A percentile compares a stretch with the other conserved stretches of the same genome.
These are phyloP conservation scores for Hippocampus kuda DNA, from an alignment of 2,797 vertebrate genomes.

Conservation along the genomic window DNA sequence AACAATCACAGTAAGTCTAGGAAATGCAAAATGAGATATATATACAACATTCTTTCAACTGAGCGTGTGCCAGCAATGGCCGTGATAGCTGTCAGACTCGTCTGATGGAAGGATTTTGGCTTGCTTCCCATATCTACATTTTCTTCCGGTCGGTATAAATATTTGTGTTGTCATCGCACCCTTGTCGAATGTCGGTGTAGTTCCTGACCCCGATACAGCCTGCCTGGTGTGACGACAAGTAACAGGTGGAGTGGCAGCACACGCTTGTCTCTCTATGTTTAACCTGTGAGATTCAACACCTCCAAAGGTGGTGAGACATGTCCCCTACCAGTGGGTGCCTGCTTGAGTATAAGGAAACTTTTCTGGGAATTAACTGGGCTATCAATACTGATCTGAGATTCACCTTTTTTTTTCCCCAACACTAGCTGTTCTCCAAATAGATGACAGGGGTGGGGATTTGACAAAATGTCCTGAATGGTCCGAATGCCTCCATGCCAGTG, in stretches of 20 bases:
- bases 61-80: not conserved
- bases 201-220: conserved; percentile 19
- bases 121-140: not conserved
- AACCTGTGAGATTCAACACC: conserved; percentile 62
- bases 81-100: not conserved
- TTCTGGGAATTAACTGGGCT: conserved; percentile 36
- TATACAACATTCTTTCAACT: not conserved
- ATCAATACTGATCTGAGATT: not conserved
- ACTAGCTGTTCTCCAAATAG: not conserved
- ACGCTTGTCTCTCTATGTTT: conserved; percentile 61
- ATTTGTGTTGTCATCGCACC: not conserved
- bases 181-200: conserved; percentile 8
- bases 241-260: conserved; percentile 54
- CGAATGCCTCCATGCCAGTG: no score
- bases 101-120: not conserved
- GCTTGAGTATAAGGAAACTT: conserved; percentile 47
- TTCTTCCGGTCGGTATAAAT: not conserved
- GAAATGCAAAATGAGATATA: not conserved
- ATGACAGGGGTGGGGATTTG: no score
- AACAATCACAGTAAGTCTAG: not conserved
- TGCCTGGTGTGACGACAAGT: conserved; percentile 27
- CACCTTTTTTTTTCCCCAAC: not conserved
- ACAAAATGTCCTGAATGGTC: no score
- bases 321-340: conserved; percentile 43
- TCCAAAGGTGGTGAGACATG: conserved; percentile 48